Evolutionary conservation across 64 coral and sea anemone genomes (phyloP).

Genomic region (Porites lutea): DNA sequence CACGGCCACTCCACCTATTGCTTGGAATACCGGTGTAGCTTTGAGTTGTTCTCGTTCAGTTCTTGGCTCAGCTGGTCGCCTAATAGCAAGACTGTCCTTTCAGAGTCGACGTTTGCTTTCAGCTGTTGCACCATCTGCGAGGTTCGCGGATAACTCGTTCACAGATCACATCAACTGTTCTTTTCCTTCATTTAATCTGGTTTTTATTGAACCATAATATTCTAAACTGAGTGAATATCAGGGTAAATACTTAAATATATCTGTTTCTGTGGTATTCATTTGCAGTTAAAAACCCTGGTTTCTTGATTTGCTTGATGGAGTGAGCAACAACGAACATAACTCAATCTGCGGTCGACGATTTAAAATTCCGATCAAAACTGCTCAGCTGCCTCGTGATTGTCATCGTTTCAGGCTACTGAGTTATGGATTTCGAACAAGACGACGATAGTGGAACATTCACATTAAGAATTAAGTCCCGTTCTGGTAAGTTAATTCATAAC

Average conservation of each 20-base stretch:
- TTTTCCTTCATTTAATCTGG: constrained; percentile 9
- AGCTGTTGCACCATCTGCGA: background rate
- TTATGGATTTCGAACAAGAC: constrained; percentile 45
- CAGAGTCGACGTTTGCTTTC: background rate
- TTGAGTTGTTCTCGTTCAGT: background rate
- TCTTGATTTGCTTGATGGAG: background rate
- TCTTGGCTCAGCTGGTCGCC: background rate
- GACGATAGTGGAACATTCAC: constrained; percentile 78
- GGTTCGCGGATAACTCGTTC: background rate
- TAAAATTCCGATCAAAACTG: background rate
- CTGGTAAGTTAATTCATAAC: constrained; percentile 45
- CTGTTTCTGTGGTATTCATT: constrained; percentile 14
- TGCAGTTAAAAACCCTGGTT: constrained; percentile 18
- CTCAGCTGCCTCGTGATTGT: constrained; percentile 18
- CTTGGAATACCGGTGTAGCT: constrained; percentile 29
- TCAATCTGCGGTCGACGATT: background rate
- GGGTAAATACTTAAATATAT: constrained; percentile 3
- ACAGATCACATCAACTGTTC: constrained; percentile 22
- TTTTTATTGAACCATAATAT: constrained; percentile 1
- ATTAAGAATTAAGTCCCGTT: constrained; percentile 64
- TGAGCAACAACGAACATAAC: background rate
- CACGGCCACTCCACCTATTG: constrained; percentile 53
- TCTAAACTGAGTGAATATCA: constrained; percentile 13
- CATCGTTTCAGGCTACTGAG: background rate
- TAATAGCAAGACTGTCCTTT: background rate